Base-by-base conservation (phyloP, 2,888 invertebrate genomes). In the Tetrapedia diversipes region DNA sequence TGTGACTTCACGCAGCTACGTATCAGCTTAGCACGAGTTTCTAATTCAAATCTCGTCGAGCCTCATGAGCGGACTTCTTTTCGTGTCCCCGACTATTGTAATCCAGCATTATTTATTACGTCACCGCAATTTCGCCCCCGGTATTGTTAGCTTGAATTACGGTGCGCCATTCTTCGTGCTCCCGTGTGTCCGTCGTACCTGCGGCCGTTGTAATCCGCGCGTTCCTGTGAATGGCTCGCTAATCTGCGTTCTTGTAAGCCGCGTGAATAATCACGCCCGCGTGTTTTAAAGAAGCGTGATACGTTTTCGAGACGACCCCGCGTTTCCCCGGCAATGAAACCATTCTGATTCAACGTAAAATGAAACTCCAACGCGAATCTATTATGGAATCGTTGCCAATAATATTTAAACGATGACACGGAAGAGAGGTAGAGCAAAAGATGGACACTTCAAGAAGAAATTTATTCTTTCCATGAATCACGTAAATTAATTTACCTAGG, bases 41-140 rank as follows among this genome's bases (percentile, higher is more conserved):
- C 51, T 41, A 51, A 53, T 51, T 63, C 34, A 22, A 63, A 51
- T 51, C 14, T n/a, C 63, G 22, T 19, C 16, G 24, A 60, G 34
- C 10, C 19, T 2, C 6, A 6, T 29, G n/a, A 53, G 29, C 41
- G 10, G 14, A 24, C 6, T 22, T 60, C 24, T 37, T 53, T 41
- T 29, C 24, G 14, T 39, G 10, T 32, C 27, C 19, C 19, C 16
- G 7, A 16, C 47, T 29, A 57, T 66, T 37, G 39, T 57, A 47
- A 66, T 66, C 59, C 59, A 34, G 66, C 22, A 66, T 66, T 66
- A 66, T 66, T 66, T 57, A 47, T 66, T 66, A 57, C 66, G 37
- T 66, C 59, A 57, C 37, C 59, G 66, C 59, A 29, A 47, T 59
- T 59, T 59, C 16, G 27, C 27, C 59, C 39, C 19, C 37, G 57